phyloP scores from a whole-genome alignment of 2,888 invertebrate genomes.

The Pecten maximus region DNA sequence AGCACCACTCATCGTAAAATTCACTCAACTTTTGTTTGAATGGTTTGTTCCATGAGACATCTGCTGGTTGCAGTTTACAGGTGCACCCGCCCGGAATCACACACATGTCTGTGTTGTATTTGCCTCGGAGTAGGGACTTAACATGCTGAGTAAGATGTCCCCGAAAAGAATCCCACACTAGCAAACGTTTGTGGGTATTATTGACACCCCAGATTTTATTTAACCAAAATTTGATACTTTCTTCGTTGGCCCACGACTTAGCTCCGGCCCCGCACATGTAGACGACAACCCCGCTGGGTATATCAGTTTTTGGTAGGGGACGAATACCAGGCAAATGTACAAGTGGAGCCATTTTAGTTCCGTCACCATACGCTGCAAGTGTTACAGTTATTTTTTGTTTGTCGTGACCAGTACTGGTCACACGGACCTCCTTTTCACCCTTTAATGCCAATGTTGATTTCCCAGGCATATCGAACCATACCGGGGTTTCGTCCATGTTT shows the following conservation, averaged over 20 bases:
- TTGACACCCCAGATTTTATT: constrained; percentile 38
- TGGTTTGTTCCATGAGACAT: too few relatives aligned
- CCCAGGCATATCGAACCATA: constrained; percentile 52
- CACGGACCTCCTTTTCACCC: constrained; percentile 1
- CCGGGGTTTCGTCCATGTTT: constrained; percentile 53
- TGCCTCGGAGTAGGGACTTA: too few relatives aligned
- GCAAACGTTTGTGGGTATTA: background rate
- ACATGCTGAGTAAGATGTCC: too few relatives aligned
- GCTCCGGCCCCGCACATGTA: constrained; percentile 48
- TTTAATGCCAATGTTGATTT: constrained; percentile 23
- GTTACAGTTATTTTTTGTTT: constrained; percentile 45
- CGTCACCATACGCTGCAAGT: constrained; percentile 43
- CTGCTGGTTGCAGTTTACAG: too few relatives aligned
- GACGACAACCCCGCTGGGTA: constrained; percentile 35
- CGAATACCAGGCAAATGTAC: constrained; percentile 42
- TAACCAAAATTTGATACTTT: constrained; percentile 42
- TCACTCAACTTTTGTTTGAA: too few relatives aligned
- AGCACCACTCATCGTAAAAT: too few relatives aligned
- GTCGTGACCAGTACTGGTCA: constrained; percentile 43
- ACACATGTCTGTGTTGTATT: too few relatives aligned
- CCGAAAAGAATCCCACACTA: constrained; percentile 51
- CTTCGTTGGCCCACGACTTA: constrained; percentile 45
- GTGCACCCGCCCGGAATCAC: too few relatives aligned
- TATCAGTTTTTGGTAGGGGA: constrained; percentile 46
- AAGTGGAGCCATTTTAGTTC: constrained; percentile 42